These are phyloP conservation scores for Calosoma granatense DNA, from an alignment of 1,140 invertebrate genomes.

Conservation along the genomic window DNA sequence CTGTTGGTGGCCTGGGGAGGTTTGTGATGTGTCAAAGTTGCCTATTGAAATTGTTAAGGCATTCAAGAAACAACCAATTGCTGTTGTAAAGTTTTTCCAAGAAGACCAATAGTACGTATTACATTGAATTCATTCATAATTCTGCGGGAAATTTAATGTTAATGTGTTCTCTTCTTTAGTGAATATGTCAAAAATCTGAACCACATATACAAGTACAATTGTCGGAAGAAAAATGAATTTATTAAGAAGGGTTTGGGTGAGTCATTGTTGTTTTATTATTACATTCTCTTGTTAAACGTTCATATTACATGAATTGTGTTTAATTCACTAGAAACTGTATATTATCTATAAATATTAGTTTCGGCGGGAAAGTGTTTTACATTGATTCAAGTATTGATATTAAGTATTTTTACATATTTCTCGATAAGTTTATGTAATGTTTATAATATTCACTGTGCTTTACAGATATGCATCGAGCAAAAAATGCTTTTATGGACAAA, in stretches of 20 bases:
- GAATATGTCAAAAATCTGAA: slow-evolving; percentile 64
- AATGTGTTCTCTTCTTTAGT: slow-evolving; percentile 45
- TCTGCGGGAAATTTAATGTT: slow-evolving; percentile 11
- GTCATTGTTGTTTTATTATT: slow-evolving; percentile 29
- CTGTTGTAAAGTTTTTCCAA: slow-evolving; percentile 71
- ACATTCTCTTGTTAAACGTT: neutral
- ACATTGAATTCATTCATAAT: slow-evolving; percentile 7
- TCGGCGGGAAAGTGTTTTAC: no score
- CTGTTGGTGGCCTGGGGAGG: slow-evolving; percentile 71
- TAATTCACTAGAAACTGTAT: no score
- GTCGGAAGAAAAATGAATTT: slow-evolving; percentile 63
- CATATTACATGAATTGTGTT: neutral
- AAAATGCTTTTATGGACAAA: slow-evolving; percentile 56
- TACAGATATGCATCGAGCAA: slow-evolving; percentile 48
- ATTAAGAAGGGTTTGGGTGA: slow-evolving; percentile 69
- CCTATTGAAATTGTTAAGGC: slow-evolving; percentile 46
- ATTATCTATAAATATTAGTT: no score
- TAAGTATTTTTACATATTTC: no score
- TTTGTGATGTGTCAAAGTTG: slow-evolving; percentile 49
- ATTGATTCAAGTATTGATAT: no score
- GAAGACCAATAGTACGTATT: slow-evolving; percentile 66
- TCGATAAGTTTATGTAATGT: no score
- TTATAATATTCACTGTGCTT: no score
- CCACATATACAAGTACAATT: slow-evolving; percentile 65
- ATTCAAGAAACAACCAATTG: slow-evolving; percentile 56